These are phyloP conservation scores for Carcharodon carcharias DNA, from an alignment of 2,797 vertebrate genomes.

Conservation along the genomic window DNA sequence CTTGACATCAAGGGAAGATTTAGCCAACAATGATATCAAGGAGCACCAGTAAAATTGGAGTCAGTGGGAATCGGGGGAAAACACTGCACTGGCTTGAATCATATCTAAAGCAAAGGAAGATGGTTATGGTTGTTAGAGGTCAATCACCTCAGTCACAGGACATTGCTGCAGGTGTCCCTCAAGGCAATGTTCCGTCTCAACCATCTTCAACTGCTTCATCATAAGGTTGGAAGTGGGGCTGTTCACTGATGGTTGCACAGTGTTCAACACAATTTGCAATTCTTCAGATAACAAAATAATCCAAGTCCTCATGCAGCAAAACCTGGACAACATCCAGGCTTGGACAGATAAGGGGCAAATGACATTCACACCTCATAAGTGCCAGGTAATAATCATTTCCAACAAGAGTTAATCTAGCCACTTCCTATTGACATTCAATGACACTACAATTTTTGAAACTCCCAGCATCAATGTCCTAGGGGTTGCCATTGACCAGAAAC, in stretches of 20 bases:
- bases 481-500: background rate
- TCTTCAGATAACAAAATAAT: background rate
- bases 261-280: background rate
- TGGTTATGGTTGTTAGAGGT: background rate
- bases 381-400: background rate
- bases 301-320: background rate
- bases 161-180: background rate
- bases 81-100: background rate
- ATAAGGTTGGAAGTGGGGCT: background rate
- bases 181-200: background rate
- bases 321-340: background rate
- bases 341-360: background rate
- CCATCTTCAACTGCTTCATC: background rate
- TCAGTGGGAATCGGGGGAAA: background rate
- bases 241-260: background rate
- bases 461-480: background rate
- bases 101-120: background rate
- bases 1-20: background rate
- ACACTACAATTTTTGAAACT: background rate
- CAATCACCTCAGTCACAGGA: background rate
- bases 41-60: background rate
- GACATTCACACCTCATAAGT: background rate
- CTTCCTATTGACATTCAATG: background rate
- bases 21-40: background rate
- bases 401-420: background rate